Base-by-base conservation (phyloP, 2,113 vertebrate species). In the Casuarius casuarius region DNA sequence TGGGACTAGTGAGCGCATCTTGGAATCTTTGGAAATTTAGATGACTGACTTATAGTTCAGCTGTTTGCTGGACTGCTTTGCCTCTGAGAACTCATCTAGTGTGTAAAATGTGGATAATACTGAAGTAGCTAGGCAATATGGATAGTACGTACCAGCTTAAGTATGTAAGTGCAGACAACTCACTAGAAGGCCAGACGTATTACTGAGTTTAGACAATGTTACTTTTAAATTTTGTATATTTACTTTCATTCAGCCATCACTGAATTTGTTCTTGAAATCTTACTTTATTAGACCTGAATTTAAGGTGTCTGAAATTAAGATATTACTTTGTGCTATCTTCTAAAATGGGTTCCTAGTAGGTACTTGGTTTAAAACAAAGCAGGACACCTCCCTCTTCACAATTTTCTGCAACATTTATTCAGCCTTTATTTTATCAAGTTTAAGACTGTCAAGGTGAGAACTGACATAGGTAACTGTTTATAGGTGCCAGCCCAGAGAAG, bases 281-380 rank as follows among this genome's bases (percentile, higher is more conserved):
- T 58, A 28, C 7, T 58, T n/a, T 17, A 17, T 51, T 54, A 54
- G 33, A 46, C 29, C 62, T 73, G 63, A 82, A 62, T 40, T 83
- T 51, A 68, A 25, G 58, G 9, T 62, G 76, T 67, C 18, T 72
- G 7, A 83, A 92, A n/a, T 15, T 80, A 22, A 79, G 52, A 51
- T 44, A 8, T 0, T 0, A 6, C 65, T 88, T 80, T 44, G 29
- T 79, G 29, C 35, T 13, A 4, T 79, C 66, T 79, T 18, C 58
- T 49, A 52, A 33, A 76, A 35, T 2, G 21, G 9, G 9, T 83
- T 12, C 9, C 40, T 73, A 17, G 19, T 49, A 33, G 33, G 67
- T 52, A 52, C 0, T 72, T 78, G 20, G 6, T 4, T 48, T 90
- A 49, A 73, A 75, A 49, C 11, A 46, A 75, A 72, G 8, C 51